Base-by-base conservation (phyloP, 2,797 vertebrate genomes). In the Enteromius thamalakanensis region DNA sequence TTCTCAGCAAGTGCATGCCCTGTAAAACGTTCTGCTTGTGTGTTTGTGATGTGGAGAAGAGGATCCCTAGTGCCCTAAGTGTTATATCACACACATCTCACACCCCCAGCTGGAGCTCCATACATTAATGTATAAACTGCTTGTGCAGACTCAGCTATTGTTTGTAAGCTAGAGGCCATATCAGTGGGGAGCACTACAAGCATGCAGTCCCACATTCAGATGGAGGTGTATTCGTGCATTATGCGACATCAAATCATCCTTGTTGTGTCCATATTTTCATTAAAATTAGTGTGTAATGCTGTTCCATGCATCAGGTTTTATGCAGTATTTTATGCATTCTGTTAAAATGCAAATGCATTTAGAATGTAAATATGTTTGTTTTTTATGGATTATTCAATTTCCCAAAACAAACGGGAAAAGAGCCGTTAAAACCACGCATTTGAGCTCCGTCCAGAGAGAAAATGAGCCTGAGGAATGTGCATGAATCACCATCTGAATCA, bases 401-500 rank as follows among this genome's bases (percentile, higher is more conserved):
- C 75, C 47, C 64, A 29, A 82, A 69, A 72, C 42, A 71, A 78
- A 82, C 49, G 40, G 32, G 12, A 19, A 74, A 60, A 19, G 79
- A 79, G 79, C 55, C 32, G 40, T 51, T 15, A 78, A 71, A 84
- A 76, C 81, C 70, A 5, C 69, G 65, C 72, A 80, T 82, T 49
- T 86, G 68, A 85, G 83, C 76, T 85, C 69, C n/a, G 55, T 84
- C 80, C 84, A 77, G 55, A 69, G 40, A 84, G 81, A 70, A 60
- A 82, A 81, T 71, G 68, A 83, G 79, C 84, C 85, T 58, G 79
- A 80, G 79, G 78, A 76, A 75, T 26, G 32, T 75, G 82, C 45
- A 85, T 70, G 79, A 88, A 87, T 87, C 85, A 76, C 83, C 80
- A 78, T 65, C 80, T 64, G 77, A 86, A 86, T 86, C 86, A 82